Evolutionary conservation across 2,888 invertebrate genomes (phyloP).

Genomic region (Ectemnius cavifrons): DNA sequence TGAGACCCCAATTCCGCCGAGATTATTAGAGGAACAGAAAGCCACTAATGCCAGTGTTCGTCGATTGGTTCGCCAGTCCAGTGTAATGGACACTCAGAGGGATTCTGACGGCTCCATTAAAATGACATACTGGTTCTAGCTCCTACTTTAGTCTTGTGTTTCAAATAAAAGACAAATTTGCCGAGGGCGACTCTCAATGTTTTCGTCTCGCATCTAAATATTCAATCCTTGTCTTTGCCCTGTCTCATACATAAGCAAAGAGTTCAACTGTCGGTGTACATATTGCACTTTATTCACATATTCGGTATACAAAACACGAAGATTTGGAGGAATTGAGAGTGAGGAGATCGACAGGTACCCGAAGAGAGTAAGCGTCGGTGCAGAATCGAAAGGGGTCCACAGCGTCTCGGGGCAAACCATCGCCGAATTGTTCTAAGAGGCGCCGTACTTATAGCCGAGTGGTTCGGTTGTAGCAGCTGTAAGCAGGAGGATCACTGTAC

Average conservation of each 20-base stretch:
- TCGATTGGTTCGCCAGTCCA: slow-evolving; percentile 87
- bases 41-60: slow-evolving; percentile 71
- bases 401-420: slow-evolving; percentile 14
- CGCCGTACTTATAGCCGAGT: slow-evolving; percentile 75
- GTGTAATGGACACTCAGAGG: slow-evolving; percentile 90
- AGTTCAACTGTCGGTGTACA: slow-evolving; percentile 40
- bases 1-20: slow-evolving; percentile 49
- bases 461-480: slow-evolving; percentile 91
- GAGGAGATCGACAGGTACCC: slow-evolving; percentile 19
- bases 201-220: slow-evolving; percentile 1
- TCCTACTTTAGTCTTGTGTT: slow-evolving; percentile 19
- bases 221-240: not conserved
- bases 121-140: slow-evolving; percentile 92
- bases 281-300: slow-evolving; percentile 58
- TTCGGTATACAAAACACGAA: slow-evolving; percentile 63
- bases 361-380: slow-evolving; percentile 4
- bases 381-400: slow-evolving; percentile 16
- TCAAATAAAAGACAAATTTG: slow-evolving; percentile 38
- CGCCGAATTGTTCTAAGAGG: slow-evolving; percentile 27
- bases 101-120: slow-evolving; percentile 89
- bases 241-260: not conserved
- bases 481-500: slow-evolving; percentile 60
- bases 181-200: not conserved
- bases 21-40: slow-evolving; percentile 57
- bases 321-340: slow-evolving; percentile 43